phyloP scores from a whole-genome alignment of 2,113 vertebrate species.

The Physeter macrocephalus region DNA sequence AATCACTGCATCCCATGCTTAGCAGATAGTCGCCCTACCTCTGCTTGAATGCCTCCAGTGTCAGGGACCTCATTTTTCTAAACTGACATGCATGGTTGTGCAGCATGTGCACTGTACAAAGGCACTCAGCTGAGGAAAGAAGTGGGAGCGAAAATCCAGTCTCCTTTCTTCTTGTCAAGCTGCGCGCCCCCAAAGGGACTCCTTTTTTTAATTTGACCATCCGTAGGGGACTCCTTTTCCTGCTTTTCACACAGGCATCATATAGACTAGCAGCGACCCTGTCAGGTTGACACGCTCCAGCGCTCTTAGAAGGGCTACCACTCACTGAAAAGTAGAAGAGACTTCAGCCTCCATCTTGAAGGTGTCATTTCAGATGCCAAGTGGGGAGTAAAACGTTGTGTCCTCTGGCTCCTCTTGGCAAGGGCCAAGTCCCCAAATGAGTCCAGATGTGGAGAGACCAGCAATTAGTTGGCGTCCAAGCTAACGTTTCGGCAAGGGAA shows the following conservation, averaged over 20 bases:
- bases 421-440: not conserved
- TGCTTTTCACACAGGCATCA: not conserved
- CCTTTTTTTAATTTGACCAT: not conserved
- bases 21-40: not conserved
- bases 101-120: not conserved
- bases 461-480: not conserved
- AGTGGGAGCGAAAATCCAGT: not conserved
- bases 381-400: not conserved
- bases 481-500: not conserved
- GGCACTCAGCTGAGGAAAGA: not conserved
- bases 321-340: not conserved
- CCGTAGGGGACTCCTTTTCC: not conserved
- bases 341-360: not conserved
- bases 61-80: not conserved
- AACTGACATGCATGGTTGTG: not conserved
- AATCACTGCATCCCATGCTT: not conserved
- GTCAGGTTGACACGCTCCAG: not conserved
- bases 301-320: not conserved
- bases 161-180: not conserved
- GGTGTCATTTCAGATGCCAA: not conserved
- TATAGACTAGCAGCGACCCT: not conserved
- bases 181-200: not conserved
- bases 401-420: not conserved
- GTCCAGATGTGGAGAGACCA: not conserved
- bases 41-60: not conserved